Evolutionary conservation across 2,113 vertebrate genomes (phyloP), one percentile per base, ranked within the genome.

Genomic region (Thamnaconus septentrionalis): DNA sequence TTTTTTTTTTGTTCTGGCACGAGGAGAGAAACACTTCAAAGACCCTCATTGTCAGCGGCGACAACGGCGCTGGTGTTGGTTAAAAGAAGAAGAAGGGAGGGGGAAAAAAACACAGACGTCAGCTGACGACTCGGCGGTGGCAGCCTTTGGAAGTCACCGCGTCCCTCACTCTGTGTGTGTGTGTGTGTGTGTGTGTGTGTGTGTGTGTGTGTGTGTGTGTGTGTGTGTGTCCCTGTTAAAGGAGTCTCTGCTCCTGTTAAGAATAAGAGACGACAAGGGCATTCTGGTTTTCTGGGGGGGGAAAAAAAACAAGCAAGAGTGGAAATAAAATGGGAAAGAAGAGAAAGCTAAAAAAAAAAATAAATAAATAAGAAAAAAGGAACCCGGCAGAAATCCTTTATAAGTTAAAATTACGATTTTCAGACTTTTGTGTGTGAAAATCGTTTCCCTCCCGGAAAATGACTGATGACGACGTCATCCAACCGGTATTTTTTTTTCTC

Each of bases 141-240:
- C 77, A 81, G 78, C 61, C 68, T 62, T 73, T 74, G 76, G 83
- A 80, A 82, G 82, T 80, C 74, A 80, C 80, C 65, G 57, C 66
- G 52, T 65, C 31, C 50, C 57, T 7, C 10, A 65, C 43, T 79
- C 53, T 66, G 69, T 74, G 69, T 56, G 55, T 3, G 5, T 46
- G 3, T 66, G 8, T 56, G 41, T 65, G 4, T 11, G 8, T 41
- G 45, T 70, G 50, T 45, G 57, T 55, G 45, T 43, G 6, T 54
- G 41, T 9, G 73, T 47, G 5, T 46, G 3, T 66, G 8, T 56
- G 41, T 65, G 4, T 11, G 8, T 41, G 45, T 70, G 50, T 45
- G 57, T 55, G 45, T 43, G 6, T 54, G 41, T 9, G 73, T 47
- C 41, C 60, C 59, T 66, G 48, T 72, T 63, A 56, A 61, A 31